Base-by-base conservation (phyloP, 92 coral and sea anemone species). In the Epizoanthus illoricatus region DNA sequence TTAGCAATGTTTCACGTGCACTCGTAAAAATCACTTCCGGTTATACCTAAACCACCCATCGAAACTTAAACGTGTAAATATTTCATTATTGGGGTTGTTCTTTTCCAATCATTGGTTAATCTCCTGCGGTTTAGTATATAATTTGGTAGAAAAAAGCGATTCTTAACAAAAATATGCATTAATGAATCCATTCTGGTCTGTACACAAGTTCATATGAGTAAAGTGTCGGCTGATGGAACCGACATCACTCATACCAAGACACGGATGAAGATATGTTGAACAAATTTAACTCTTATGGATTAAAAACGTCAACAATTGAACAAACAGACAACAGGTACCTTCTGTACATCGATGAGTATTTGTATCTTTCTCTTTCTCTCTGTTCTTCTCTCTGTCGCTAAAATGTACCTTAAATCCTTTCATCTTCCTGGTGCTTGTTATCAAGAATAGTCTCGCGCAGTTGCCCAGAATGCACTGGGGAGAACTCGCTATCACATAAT, bases 51-150 rank as follows among this genome's bases (percentile, higher is more conserved):
- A 41, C 39, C 54, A 61, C 82, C 69, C 71, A 52, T 63, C 54
- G 59, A 45, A 41, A 42, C 82, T 19, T 33, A n/a, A 21, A 13
- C 72, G 43, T 43, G 82, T 78, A 78, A 63, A 78, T 78, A 78
- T 78, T 78, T 78, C 52, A 78, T 78, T 11, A 63, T 19, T 43
- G 20, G 67, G 49, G 20, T 64, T 63, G 60, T 63, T 78, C 82
- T 78, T 63, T 78, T 63, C 82, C 71, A 78, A 63, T 78, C 60
- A 63, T 78, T 42, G 65, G 71, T 21, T 28, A 78, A 63, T 78
- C 28, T 45, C 82, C 60, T 78, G 82, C 21, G 71, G 82, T 52
- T 64, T 11, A 42, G n/a, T 71, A 28, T 59, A 16, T 43, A 61
- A 18, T 55, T 43, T 62, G 33, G 65, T n/a, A 63, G 71, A 24